Base-by-base conservation (phyloP, 2,888 invertebrate genomes). In the Chloroclysta siterata region DNA sequence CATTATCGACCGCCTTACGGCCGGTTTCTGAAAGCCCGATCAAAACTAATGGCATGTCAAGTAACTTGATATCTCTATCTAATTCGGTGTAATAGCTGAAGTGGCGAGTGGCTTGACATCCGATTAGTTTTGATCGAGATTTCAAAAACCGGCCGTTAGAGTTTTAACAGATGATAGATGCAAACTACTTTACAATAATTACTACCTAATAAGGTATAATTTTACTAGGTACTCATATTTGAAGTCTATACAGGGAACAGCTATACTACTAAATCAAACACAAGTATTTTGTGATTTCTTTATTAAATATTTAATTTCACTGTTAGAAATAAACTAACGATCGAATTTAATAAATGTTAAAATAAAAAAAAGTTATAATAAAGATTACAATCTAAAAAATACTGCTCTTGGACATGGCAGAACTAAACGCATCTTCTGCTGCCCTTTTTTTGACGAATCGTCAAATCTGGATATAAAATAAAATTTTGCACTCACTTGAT, bases 251-350 rank as follows among this genome's bases (percentile, higher is more conserved):
- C n/a, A 39, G 29, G 36, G 17, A 33, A 13, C 14, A 52, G 14
- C 57, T 58, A 58, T 4, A 46, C 60, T 66, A 60, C 57, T 17
- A 83, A 87, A 84, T 84, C 15, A 87, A 88, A 88, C 79, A 13
- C 83, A 56, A 78, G 77, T 80, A 88, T 89, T 89, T 90, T 90
- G 87, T 87, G 89, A 89, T 92, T 91, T 91, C 89, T 92, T 92
- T 92, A 92, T 92, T 92, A 91, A 92, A 92, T 92, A 90, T 89
- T 92, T 91, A 90, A 92, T 83, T 91, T 92, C 90, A 92, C 82
- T 91, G 92, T 93, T 93, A 93, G 91, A 92, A 91, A 91, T 90
- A 87, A 90, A 93, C 92, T 93, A 93, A 93, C 91, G 90, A 89
- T 89, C 90, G 90, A 91, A 88, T 89, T 90, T 85, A 79, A 87